Conservation (phyloP, 2,888 invertebrate species). For the Gymnocheta viridis region DNA sequence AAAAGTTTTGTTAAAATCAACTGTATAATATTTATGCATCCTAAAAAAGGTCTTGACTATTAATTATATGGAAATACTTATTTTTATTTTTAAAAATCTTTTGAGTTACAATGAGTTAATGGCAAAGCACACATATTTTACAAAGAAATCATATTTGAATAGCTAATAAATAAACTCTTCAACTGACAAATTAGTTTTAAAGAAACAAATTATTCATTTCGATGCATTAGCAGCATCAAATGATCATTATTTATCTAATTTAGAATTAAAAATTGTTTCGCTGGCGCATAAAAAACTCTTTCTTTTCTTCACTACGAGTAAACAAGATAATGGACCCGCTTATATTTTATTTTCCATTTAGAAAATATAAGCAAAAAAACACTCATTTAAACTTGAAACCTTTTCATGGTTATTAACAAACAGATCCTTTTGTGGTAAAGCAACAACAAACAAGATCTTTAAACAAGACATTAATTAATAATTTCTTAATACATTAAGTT, state of each 20-base stretch:
- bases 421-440: slow-evolving; percentile 35
- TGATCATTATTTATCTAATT: too few relatives aligned
- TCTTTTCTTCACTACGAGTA: not conserved
- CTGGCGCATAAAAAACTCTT: not conserved
- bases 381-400: slow-evolving; percentile 35
- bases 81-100: too few relatives aligned
- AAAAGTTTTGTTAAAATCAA: too few relatives aligned
- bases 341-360: not conserved
- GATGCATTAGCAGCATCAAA: too few relatives aligned
- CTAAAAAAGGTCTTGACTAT: too few relatives aligned
- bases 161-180: not conserved
- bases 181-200: not conserved
- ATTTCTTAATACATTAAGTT: slow-evolving; percentile 18
- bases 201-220: not conserved
- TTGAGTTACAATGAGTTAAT: too few relatives aligned
- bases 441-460: not conserved
- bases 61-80: too few relatives aligned
- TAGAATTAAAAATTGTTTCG: too few relatives aligned
- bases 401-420: slow-evolving; percentile 18
- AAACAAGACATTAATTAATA: slow-evolving; percentile 20
- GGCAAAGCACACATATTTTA: not conserved
- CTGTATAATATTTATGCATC: too few relatives aligned
- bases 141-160: not conserved
- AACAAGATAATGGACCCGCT: slow-evolving; percentile 44
- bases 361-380: not conserved